Conservation (phyloP, 2,888 invertebrate genomes). For the Lithophane semibrunnea region DNA sequence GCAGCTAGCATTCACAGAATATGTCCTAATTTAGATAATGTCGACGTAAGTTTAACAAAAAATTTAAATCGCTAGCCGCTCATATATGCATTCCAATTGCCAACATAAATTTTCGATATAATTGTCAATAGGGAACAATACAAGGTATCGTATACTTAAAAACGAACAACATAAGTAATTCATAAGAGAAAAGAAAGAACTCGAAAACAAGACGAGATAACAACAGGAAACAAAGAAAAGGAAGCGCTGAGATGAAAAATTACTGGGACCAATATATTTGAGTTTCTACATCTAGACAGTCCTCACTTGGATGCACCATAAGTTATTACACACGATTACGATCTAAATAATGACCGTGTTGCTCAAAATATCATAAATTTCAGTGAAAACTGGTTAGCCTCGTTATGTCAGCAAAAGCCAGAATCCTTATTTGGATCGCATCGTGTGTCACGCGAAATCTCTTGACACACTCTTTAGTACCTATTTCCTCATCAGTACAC, state of each 20-base stretch:
- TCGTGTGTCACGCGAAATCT: constrained; percentile 28
- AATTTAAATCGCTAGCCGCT: constrained; percentile 40
- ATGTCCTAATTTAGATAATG: constrained; percentile 4
- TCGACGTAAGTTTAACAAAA: background rate
- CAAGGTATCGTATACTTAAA: constrained; percentile 34
- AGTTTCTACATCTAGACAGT: constrained; percentile 7
- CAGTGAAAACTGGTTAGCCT: constrained; percentile 57
- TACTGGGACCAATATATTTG: constrained; percentile 39
- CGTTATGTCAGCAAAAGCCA: constrained; percentile 35
- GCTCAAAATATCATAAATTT: constrained; percentile 42
- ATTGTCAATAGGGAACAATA: constrained; percentile 28
- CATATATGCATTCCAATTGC: constrained; percentile 73
- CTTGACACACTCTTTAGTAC: constrained; percentile 8
- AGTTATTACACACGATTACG: constrained; percentile 30
- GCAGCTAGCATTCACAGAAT: constrained; percentile 5
- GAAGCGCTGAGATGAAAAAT: constrained; percentile 28
- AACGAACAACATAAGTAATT: constrained; percentile 49
- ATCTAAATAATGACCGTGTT: constrained; percentile 46
- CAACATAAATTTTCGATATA: constrained; percentile 67
- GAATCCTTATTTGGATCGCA: constrained; percentile 46
- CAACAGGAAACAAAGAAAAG: constrained; percentile 22
- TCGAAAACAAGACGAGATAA: constrained; percentile 54
- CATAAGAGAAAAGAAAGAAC: constrained; percentile 43
- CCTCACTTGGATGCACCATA: constrained; percentile 15
- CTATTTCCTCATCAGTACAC: constrained; percentile 14